Conservation (phyloP, 2,113 vertebrate genomes). For the Hemibagrus wyckioides region DNA sequence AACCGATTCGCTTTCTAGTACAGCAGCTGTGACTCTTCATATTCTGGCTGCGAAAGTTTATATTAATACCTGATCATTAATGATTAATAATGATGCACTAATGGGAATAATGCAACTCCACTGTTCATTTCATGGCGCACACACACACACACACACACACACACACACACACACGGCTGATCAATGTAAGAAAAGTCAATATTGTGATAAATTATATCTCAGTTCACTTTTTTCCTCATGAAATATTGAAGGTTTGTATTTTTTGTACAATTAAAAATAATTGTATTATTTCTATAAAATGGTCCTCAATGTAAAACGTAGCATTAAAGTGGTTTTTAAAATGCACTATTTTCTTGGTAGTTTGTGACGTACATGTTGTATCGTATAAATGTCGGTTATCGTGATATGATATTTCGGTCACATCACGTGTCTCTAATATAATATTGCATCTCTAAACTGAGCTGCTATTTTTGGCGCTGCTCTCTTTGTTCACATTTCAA, state of each 20-base stretch:
- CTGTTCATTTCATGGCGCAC: no score
- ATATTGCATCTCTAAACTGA: constrained; percentile 4
- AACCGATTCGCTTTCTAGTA: no score
- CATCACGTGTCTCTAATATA: neutral
- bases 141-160: no score
- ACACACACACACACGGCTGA: no score
- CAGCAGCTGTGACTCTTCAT: neutral
- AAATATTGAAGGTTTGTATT: neutral
- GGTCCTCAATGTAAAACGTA: neutral
- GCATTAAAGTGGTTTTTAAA: neutral
- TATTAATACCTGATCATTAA: no score
- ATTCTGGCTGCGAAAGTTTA: no score
- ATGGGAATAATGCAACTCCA: no score
- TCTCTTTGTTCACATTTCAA: constrained; percentile 34
- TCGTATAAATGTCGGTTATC: neutral
- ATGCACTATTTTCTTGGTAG: neutral
- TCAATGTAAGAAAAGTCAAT: no score
- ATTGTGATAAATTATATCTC: neutral
- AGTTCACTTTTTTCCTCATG: neutral
- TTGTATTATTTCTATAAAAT: no score
- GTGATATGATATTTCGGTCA: neutral
- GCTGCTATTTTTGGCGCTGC: constrained; percentile 29
- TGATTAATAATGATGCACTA: no score
- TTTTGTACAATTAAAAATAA: neutral
- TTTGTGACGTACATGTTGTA: neutral